These are phyloP conservation scores for Gavialis gangeticus DNA, from an alignment of 2,113 vertebrate species.

Conservation along the genomic window DNA sequence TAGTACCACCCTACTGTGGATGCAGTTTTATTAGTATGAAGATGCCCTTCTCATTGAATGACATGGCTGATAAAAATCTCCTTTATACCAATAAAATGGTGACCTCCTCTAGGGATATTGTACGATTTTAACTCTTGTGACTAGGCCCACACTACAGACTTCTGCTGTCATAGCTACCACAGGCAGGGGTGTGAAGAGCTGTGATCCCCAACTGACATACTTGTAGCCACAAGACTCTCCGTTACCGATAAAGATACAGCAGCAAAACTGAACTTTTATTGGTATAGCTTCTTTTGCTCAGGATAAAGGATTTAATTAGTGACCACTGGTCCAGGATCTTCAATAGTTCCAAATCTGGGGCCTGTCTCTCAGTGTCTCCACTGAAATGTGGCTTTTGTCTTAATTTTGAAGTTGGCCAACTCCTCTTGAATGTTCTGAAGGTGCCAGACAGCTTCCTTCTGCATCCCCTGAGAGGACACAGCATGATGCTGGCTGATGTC, in stretches of 20 bases:
- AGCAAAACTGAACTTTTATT: accelerated
- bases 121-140: accelerated
- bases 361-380: too few relatives aligned
- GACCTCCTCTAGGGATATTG: background rate
- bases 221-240: background rate
- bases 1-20: background rate
- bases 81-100: background rate
- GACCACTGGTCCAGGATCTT: too few relatives aligned
- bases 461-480: too few relatives aligned
- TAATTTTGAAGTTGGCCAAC: too few relatives aligned
- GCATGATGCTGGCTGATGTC: too few relatives aligned
- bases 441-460: too few relatives aligned
- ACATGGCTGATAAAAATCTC: background rate
- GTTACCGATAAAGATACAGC: accelerated
- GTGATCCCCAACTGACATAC: background rate
- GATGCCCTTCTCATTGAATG: background rate
- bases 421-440: too few relatives aligned
- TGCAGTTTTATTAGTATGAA: background rate
- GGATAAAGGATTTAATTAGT: background rate
- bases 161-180: accelerated
- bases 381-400: too few relatives aligned
- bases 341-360: too few relatives aligned
- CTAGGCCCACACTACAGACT: background rate
- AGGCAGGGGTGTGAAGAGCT: background rate
- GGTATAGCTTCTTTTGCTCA: background rate